A percentile compares a stretch with the other conserved stretches of the same genome.
Conservation (phyloP, 2,888 invertebrate species). For the Morpho helenor region DNA sequence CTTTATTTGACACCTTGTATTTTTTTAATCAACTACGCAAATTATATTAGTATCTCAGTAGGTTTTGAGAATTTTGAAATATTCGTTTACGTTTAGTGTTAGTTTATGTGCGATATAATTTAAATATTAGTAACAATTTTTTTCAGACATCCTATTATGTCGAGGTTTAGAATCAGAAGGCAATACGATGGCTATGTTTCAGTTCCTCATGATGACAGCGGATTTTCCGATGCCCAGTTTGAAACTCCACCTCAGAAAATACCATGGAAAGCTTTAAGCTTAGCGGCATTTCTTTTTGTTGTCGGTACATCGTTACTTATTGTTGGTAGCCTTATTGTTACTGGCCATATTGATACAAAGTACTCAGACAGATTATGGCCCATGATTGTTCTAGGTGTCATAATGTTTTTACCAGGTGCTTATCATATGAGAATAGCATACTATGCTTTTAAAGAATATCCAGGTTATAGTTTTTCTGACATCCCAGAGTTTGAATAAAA, state of each 20-base stretch:
- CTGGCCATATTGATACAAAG: slow-evolving; percentile 89
- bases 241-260: slow-evolving; percentile 83
- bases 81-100: too few species aligned
- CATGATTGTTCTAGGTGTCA: slow-evolving; percentile 89
- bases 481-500: slow-evolving; percentile 89
- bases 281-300: slow-evolving; percentile 87
- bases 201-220: slow-evolving; percentile 78
- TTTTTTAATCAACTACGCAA: too few species aligned
- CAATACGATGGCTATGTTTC: slow-evolving; percentile 82
- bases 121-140: too few species aligned
- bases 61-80: too few species aligned
- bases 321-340: slow-evolving; percentile 87
- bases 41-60: too few species aligned
- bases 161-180: slow-evolving; percentile 78
- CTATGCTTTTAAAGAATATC: slow-evolving; percentile 90
- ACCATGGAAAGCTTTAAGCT: slow-evolving; percentile 90
- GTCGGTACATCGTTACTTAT: slow-evolving; percentile 88
- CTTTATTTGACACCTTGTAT: too few species aligned
- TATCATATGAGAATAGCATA: slow-evolving; percentile 94
- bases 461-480: slow-evolving; percentile 92
- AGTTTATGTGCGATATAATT: too few species aligned
- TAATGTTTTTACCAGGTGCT: slow-evolving; percentile 95
- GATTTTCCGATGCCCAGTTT: slow-evolving; percentile 86
- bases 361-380: slow-evolving; percentile 95
- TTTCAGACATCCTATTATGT: slow-evolving; percentile 54